phyloP scores from a whole-genome alignment of 2,797 vertebrate species.

The Pseudochromis fuscus region DNA sequence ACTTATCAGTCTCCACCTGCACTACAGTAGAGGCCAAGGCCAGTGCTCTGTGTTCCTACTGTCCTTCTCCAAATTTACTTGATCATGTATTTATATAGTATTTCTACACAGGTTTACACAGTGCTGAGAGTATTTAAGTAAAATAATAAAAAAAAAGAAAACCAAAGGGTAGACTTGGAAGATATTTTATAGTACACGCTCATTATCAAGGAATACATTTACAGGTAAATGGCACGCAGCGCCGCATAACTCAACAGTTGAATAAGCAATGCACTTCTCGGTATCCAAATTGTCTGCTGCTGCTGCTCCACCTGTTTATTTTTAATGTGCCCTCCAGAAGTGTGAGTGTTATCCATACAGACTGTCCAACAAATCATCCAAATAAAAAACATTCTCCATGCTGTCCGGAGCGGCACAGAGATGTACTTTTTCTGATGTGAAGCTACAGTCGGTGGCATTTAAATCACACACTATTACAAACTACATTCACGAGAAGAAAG shows the following conservation, averaged over 20 bases:
- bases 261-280: background rate
- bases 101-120: no score
- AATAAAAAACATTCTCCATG: background rate
- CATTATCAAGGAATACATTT: background rate
- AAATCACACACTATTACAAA: no score
- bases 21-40: background rate
- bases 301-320: slow-evolving; percentile 10
- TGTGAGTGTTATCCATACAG: slow-evolving; percentile 10
- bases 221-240: background rate
- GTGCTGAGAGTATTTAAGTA: no score
- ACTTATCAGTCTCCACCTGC: slow-evolving; percentile 12
- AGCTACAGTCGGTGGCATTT: no score
- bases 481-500: no score
- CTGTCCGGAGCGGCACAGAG: no score
- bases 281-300: slow-evolving; percentile 8
- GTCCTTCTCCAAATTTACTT: background rate
- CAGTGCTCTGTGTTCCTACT: background rate
- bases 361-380: background rate
- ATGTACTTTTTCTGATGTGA: no score
- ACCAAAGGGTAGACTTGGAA: no score
- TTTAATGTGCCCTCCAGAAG: slow-evolving; percentile 18
- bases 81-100: no score
- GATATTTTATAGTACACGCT: background rate
- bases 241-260: background rate
- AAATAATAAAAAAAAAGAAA: no score